Evolutionary conservation across 2,888 invertebrate genomes (phyloP), one percentile per base, ranked within the genome.

Genomic region (Muschampia plurimacula): DNA sequence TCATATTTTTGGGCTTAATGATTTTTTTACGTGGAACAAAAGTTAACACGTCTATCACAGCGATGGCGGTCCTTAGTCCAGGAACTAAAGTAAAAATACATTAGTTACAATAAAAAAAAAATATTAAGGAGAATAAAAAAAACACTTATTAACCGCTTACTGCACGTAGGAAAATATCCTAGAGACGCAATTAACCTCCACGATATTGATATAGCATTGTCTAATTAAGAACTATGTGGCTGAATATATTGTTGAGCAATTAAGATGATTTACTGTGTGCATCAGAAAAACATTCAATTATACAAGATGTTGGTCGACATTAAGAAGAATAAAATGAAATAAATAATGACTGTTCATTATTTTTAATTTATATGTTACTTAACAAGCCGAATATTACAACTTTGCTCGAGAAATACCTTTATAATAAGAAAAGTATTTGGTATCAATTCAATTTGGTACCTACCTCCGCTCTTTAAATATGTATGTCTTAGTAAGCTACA

Each of bases 261-360:
- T 69, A 69, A 69, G 22, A 67, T 57, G 55, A 64, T 69, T 63
- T 69, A 64, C 52, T 63, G 62, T 15, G 15, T 28, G 69, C 63
- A 55, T 41, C 63, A 63, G 63, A 55, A 69, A 44, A 64, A 69
- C 63, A 69, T 69, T 69, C 63, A 69, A 69, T 69, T 69, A 63
- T n/a, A 52, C 22, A 13, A 64, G 41, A 32, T 59, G 44, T 5
- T 28, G 13, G n/a, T 44, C 59, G 15, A 46, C 41, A 28, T 13
- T 13, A 67, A 32, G 67, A 59, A n/a, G n/a, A 52, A 67, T 28
- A 28, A 46, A 32, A 59, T 67, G n/a, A 2, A 67, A 46, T 59
- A 59, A 57, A 13, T 57, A 44, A 57, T 67, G 36, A n/a, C 41
- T 22, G n/a, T 57, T 32, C 52, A 62, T 67, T 57, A 66, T 15